These are phyloP conservation scores for Pseudolaguvia tuberculata DNA, from an alignment of 2,113 vertebrate genomes.

Conservation along the genomic window DNA sequence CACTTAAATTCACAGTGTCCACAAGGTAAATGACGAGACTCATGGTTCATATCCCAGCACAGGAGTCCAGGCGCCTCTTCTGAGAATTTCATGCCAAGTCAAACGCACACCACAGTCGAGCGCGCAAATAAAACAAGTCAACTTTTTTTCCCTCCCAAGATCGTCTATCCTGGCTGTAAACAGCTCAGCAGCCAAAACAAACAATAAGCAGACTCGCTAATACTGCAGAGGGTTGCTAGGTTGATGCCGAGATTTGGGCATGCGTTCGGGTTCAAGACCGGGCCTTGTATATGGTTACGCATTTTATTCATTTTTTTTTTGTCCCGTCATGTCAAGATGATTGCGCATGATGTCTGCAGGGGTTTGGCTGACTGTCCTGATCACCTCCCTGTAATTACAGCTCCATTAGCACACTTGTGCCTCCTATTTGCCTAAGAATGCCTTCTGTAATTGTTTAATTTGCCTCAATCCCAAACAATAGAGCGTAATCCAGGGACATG, in stretches of 20 bases:
- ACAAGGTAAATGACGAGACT: constrained; percentile 58
- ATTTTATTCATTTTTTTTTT: background rate
- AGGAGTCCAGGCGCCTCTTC: background rate
- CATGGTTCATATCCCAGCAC: constrained; percentile 55
- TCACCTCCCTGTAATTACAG: constrained; percentile 68
- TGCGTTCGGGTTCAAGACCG: background rate
- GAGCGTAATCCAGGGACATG: constrained; percentile 60
- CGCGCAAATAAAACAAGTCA: constrained; percentile 26
- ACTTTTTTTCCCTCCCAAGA: background rate
- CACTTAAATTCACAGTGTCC: constrained; percentile 70
- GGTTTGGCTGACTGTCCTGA: constrained; percentile 44
- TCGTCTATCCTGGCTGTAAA: constrained; percentile 38
- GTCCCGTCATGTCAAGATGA: background rate
- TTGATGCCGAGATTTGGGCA: background rate
- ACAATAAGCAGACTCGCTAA: constrained; percentile 29
- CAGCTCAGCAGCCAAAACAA: constrained; percentile 37
- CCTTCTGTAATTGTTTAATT: constrained; percentile 61
- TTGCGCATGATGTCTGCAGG: background rate
- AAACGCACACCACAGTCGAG: background rate
- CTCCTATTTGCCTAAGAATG: constrained; percentile 71
- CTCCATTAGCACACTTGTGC: constrained; percentile 67
- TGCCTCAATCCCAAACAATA: constrained; percentile 67
- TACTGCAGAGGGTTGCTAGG: background rate
- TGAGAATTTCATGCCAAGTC: background rate
- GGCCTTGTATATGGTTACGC: background rate